Percentiles rank a stretch among this genome's conserved stretches.
Conservation (phyloP, 2,797 vertebrate species). For the Pipistrellus pipistrellus region DNA sequence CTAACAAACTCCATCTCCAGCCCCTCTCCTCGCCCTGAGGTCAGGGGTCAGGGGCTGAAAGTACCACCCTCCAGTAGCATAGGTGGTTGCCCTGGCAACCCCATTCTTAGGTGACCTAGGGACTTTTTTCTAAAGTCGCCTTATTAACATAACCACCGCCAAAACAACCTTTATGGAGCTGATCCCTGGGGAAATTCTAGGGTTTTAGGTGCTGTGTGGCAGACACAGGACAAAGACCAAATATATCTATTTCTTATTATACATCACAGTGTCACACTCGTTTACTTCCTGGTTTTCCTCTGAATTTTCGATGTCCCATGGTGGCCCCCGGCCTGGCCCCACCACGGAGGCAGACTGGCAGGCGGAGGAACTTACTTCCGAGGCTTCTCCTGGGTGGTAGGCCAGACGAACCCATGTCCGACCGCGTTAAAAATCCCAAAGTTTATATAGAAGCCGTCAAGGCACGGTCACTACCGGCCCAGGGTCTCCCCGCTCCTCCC, state of each 20-base stretch:
- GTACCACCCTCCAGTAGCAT: background rate
- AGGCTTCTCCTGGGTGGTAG: background rate
- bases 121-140: background rate
- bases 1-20: background rate
- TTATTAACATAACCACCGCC: background rate
- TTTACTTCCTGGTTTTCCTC: background rate
- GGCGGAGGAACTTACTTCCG: background rate
- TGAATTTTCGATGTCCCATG: background rate
- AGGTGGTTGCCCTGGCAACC: background rate
- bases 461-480: background rate
- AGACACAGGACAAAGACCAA: background rate
- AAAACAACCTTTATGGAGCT: background rate
- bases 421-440: background rate
- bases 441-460: background rate
- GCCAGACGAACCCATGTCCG: background rate
- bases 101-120: background rate
- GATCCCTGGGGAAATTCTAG: background rate
- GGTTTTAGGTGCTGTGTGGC: background rate
- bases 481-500: background rate
- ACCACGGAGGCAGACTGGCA: too few species aligned
- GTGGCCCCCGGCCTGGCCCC: background rate
- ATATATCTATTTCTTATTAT: background rate
- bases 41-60: background rate
- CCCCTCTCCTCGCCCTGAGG: background rate
- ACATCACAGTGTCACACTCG: background rate